Base-by-base conservation (phyloP, 2,888 invertebrate species). In the Drosophila percnosoma region DNA sequence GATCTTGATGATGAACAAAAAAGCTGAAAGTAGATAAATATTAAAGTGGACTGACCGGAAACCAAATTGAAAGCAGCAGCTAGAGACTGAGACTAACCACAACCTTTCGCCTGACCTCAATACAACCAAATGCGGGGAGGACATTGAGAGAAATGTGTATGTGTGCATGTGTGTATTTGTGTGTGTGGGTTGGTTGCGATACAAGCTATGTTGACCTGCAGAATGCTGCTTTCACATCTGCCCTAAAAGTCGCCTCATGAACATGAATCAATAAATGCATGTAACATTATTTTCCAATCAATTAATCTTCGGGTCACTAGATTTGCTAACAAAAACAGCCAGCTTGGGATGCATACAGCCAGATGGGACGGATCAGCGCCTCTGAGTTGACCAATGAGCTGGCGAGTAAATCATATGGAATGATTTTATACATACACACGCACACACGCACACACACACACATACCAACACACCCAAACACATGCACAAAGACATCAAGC, bases 261-360 rank as follows among this genome's bases (percentile, higher is more conserved):
- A 83, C 90, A 85, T 83, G 90, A 83, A 89, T 89, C 90, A 89
- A 89, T 89, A 89, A 89, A 90, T 88, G 83, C 90, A 90, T 88
- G 90, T 88, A 84, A 90, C 90, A 89, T 89, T 90, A 89, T 89
- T 89, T 89, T 89, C 89, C 89, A 89, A 89, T 89, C 89, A 89
- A 89, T 90, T 89, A 89, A 90, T 90, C 90, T 90, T 90, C 80
- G 86, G 89, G 88, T 82, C 88, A 86, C 73, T 78, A 83, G 87
- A 87, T 87, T 87, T 90, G 87, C 84, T 83, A 85, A 83, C 76
- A 69, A 62, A 62, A 51, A 74, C 67, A 72, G 68, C 49, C 57
- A 53, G 69, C 27, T 29, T 27, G 38, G 64, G 58, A 61, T 78
- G 78, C 78, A 75, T 29, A 45, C 58, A 48, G 52, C 68, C 75